These are phyloP conservation scores for Calyptomena viridis DNA, from an alignment of 2,113 vertebrate genomes.

Conservation along the genomic window DNA sequence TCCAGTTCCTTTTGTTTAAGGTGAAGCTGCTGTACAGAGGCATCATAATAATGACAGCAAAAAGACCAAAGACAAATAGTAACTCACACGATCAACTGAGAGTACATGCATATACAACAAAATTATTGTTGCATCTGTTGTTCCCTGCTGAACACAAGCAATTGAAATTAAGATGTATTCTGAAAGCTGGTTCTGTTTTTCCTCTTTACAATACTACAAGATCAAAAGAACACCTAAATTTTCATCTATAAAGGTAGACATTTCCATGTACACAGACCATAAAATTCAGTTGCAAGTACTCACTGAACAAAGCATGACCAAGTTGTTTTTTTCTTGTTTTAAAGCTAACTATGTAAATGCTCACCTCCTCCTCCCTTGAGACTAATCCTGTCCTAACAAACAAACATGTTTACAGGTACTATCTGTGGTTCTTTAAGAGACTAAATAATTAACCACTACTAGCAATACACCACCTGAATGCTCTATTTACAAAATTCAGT, in stretches of 20 bases:
- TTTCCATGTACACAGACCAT: neutral
- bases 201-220: neutral
- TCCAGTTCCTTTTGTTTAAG: neutral
- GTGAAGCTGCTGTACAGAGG: neutral
- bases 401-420: neutral
- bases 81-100: neutral
- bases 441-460: neutral
- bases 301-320: neutral
- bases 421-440: neutral
- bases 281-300: neutral
- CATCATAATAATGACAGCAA: neutral
- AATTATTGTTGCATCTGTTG: neutral
- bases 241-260: neutral
- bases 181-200: neutral
- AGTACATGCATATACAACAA: neutral
- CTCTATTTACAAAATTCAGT: neutral
- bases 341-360: neutral
- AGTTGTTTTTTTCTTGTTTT: neutral
- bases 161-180: neutral
- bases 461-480: neutral
- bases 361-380: neutral
- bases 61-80: neutral
- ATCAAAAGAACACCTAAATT: neutral
- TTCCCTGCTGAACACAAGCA: neutral
- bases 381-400: neutral